A percentile compares a stretch with the other conserved stretches of the same genome.
Conservation (phyloP, 2,797 vertebrate genomes). For the Siniperca scherzeri region DNA sequence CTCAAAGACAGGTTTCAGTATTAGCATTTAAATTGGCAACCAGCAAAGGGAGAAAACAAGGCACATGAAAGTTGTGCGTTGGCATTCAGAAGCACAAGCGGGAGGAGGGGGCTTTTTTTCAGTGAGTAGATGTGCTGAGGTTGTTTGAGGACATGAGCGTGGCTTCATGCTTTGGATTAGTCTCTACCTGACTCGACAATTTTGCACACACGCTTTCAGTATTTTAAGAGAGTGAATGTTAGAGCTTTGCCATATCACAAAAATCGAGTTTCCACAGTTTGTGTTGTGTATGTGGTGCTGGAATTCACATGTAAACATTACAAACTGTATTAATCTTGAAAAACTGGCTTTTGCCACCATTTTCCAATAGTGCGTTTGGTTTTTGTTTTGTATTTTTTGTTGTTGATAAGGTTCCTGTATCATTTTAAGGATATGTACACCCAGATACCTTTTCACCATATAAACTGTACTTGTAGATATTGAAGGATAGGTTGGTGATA, state of each 20-base stretch:
- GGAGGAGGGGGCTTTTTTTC: not conserved
- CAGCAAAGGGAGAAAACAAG: not conserved
- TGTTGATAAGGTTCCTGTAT: not conserved
- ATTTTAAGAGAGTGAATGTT: not conserved
- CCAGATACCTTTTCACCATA: not conserved
- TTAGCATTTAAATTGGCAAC: constrained; percentile 2
- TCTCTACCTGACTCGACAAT: not conserved
- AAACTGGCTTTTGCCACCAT: not conserved
- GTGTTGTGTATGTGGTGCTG: not conserved
- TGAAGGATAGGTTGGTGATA: not conserved
- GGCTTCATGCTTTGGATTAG: constrained; percentile 31
- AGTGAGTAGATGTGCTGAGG: constrained; percentile 7
- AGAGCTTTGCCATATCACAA: too few relatives aligned
- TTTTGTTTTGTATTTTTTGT: not conserved
- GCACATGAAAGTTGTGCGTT: not conserved
- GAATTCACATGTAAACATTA: not conserved
- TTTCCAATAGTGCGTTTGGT: not conserved
- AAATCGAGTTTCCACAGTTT: not conserved
- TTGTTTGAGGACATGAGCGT: constrained; percentile 27
- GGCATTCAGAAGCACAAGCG: not conserved
- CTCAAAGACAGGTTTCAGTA: not conserved
- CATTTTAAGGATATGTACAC: not conserved
- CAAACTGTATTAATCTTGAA: not conserved
- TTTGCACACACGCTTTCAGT: not conserved
- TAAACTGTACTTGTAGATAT: not conserved